A percentile compares a stretch with the other conserved stretches of the same genome.
These are phyloP conservation scores for Strongylocentrotus purpuratus DNA, from an alignment of 35 echinoderm and acorn worm species.

Conservation along the genomic window DNA sequence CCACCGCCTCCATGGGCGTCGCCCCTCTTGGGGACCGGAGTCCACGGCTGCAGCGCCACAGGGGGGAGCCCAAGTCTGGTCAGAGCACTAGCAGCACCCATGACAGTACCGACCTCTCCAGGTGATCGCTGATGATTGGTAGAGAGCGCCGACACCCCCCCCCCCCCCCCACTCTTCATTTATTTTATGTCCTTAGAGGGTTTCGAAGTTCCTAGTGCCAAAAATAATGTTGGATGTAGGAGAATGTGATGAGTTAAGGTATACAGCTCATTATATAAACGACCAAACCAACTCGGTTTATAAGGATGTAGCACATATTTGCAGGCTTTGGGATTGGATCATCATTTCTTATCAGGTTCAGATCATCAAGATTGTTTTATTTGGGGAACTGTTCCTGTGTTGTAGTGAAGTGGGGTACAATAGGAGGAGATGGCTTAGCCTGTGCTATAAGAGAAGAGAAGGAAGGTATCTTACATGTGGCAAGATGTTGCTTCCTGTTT, in stretches of 20 bases:
- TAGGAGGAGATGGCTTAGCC: background rate
- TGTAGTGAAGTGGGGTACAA: background rate
- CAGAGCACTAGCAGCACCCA: background rate
- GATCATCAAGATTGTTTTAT: background rate
- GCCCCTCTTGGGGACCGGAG: conserved; percentile 34
- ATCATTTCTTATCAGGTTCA: background rate
- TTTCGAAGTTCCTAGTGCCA: background rate
- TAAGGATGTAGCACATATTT: background rate
- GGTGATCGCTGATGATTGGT: background rate
- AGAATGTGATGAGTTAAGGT: background rate
- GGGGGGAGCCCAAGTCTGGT: background rate
- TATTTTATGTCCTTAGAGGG: too few species aligned
- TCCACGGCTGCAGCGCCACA: background rate
- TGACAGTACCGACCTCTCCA: background rate
- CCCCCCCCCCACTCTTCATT: background rate
- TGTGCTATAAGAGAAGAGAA: background rate
- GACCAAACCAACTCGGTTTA: background rate
- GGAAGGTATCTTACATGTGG: background rate
- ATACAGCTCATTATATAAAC: background rate
- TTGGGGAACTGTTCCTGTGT: background rate
- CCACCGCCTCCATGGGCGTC: background rate
- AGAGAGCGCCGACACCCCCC: background rate
- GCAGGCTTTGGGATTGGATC: background rate
- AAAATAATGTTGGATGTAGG: background rate
- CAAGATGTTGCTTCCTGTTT: background rate